phyloP scores from a whole-genome alignment of 2,113 vertebrate species.

The Cyphomyrus discorhynchus region DNA sequence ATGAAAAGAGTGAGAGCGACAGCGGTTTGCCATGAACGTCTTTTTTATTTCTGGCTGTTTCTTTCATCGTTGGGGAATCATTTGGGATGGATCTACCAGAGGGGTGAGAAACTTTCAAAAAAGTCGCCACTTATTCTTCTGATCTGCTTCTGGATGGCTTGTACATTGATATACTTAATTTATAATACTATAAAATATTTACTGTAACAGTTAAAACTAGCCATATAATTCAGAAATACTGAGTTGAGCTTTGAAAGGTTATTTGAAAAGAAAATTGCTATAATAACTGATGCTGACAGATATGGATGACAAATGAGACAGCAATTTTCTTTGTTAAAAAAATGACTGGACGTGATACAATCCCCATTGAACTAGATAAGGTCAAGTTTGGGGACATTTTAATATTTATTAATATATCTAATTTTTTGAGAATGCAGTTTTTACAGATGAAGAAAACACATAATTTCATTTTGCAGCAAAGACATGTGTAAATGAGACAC shows the following conservation, averaged over 20 bases:
- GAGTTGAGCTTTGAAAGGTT: background rate
- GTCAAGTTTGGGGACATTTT: background rate
- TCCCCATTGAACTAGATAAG: background rate
- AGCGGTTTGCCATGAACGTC: background rate
- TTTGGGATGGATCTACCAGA: background rate
- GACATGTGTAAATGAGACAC: background rate
- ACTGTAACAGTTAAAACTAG: background rate
- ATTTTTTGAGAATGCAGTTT: background rate
- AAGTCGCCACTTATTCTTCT: background rate
- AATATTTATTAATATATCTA: background rate
- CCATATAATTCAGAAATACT: background rate
- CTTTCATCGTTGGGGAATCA: background rate
- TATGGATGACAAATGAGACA: background rate
- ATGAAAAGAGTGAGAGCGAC: background rate
- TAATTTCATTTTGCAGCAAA: background rate
- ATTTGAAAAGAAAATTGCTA: background rate
- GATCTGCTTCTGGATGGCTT: background rate
- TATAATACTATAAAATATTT: background rate
- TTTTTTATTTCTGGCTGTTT: background rate
- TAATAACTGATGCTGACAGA: background rate
- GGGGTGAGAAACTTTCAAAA: background rate
- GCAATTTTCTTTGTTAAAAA: background rate
- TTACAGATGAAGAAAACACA: background rate
- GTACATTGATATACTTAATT: background rate
- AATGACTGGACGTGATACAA: background rate